These are phyloP conservation scores for Camponotus fellah DNA, from an alignment of 2,888 invertebrate genomes.

Conservation along the genomic window DNA sequence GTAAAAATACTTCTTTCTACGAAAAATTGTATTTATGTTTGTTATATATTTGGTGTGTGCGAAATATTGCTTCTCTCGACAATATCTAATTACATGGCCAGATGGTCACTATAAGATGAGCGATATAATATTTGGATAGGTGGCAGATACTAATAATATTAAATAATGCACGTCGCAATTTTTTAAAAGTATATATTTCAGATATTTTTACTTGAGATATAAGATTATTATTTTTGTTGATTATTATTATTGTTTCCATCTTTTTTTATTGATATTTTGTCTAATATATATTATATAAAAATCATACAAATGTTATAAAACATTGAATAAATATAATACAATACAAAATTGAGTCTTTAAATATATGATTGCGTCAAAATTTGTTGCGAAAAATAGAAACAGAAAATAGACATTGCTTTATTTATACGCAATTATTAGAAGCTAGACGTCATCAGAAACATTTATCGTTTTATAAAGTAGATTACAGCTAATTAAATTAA, in stretches of 20 bases:
- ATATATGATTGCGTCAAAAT: background rate
- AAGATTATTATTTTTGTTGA: too few relatives aligned
- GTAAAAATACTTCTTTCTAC: background rate
- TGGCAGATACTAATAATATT: background rate
- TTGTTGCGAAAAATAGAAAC: background rate
- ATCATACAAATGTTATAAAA: background rate
- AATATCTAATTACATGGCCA: slow-evolving; percentile 30
- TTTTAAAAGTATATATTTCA: background rate
- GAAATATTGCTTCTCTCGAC: background rate
- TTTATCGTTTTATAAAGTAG: background rate
- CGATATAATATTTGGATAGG: background rate
- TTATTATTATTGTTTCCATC: too few relatives aligned
- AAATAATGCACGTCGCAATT: background rate
- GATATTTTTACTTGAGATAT: background rate
- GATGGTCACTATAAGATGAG: background rate
- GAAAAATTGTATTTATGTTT: slow-evolving; percentile 5
- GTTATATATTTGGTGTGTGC: background rate
- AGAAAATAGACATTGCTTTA: background rate
- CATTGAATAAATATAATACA: background rate
- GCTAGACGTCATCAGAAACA: background rate
- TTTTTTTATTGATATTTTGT: slow-evolving; percentile 1
- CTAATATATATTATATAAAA: background rate
- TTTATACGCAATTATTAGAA: slow-evolving; percentile 13
- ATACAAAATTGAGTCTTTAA: background rate
- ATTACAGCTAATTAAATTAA: slow-evolving; percentile 12